phyloP scores from a whole-genome alignment of 1,140 invertebrate genomes.

The Brachionus sp. region DNA sequence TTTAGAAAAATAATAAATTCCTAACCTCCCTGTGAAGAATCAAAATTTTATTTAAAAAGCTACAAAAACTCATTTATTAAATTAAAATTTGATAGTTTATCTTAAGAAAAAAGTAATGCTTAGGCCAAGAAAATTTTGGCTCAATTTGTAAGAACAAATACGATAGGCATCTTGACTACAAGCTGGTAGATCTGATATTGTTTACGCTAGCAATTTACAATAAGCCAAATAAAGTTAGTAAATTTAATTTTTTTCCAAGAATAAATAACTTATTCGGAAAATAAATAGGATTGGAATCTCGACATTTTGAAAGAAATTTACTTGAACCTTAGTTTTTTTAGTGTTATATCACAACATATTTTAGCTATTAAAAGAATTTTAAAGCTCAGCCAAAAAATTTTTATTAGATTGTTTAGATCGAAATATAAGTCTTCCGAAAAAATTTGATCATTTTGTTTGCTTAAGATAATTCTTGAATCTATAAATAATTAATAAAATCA shows the following conservation, averaged over 20 bases:
- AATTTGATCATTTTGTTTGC: not conserved
- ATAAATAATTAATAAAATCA: not conserved
- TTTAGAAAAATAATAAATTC: too few species aligned
- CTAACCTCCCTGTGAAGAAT: too few species aligned
- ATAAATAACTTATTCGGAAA: not conserved
- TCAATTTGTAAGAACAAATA: too few species aligned
- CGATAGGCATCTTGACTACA: too few species aligned
- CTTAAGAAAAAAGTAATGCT: too few species aligned
- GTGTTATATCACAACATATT: not conserved
- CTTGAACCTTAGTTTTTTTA: not conserved
- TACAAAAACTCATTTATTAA: too few species aligned
- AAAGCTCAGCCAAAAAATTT: not conserved
- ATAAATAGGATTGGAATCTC: not conserved
- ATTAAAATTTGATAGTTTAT: too few species aligned
- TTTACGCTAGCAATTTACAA: not conserved
- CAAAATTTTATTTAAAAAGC: too few species aligned
- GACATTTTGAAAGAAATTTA: not conserved
- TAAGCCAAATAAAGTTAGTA: not conserved
- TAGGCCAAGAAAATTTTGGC: too few species aligned
- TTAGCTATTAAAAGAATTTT: not conserved
- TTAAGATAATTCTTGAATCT: not conserved
- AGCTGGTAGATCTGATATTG: too few species aligned
- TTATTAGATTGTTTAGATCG: not conserved
- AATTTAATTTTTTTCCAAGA: not conserved
- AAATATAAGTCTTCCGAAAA: not conserved